Evolutionary conservation across 2,888 invertebrate species (phyloP).

Genomic region (Macaria liturata): DNA sequence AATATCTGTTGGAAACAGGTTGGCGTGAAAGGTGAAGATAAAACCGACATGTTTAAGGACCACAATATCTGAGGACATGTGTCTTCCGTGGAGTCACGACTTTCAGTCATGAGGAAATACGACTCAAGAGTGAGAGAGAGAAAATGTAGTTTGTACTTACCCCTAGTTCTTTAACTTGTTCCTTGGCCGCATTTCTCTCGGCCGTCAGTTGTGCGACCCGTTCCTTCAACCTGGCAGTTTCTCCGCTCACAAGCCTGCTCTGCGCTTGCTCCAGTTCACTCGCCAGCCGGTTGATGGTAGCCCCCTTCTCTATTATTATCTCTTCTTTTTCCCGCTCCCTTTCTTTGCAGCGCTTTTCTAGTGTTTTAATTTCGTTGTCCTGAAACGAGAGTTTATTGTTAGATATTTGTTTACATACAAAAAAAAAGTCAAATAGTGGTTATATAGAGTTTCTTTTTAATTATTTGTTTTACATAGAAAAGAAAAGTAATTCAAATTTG

Average conservation of each 20-base stretch:
- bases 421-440: no score
- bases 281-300: conserved; percentile 85
- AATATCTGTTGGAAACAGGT: no score
- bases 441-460: no score
- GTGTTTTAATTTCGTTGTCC: conserved; percentile 79
- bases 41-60: no score
- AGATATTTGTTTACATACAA: no score
- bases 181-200: conserved; percentile 74
- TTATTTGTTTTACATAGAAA: no score
- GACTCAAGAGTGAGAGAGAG: no score
- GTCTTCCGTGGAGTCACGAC: no score
- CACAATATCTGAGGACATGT: no score
- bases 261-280: conserved; percentile 85
- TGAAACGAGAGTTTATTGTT: conserved; percentile 29
- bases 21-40: no score
- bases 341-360: conserved; percentile 81
- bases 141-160: conserved; percentile 44
- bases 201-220: conserved; percentile 70
- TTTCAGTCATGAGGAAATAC: no score
- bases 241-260: conserved; percentile 69
- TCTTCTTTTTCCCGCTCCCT: conserved; percentile 84
- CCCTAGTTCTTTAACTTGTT: conserved; percentile 81
- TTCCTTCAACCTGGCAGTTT: conserved; percentile 63
- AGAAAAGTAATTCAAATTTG: no score
- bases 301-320: conserved; percentile 84